phyloP scores from a whole-genome alignment of 1,140 invertebrate species.

The Heterodera carotae region DNA sequence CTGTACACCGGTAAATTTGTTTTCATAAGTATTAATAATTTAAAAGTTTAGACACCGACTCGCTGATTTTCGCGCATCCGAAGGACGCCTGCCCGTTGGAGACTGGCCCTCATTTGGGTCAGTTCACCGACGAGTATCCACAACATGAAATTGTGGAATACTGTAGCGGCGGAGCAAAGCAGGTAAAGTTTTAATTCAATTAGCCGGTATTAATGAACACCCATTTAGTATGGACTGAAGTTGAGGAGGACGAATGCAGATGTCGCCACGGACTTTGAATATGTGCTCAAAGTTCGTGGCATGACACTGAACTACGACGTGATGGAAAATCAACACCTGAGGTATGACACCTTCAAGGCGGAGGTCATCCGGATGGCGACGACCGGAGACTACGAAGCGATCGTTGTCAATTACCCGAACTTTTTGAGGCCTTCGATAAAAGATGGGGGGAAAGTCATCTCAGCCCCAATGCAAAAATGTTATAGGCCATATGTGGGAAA shows the following conservation, averaged over 20 bases:
- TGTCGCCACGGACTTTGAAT: neutral
- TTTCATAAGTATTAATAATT: too few relatives aligned
- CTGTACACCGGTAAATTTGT: conserved; percentile 15
- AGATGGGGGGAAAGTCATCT: neutral
- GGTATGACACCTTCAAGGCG: conserved; percentile 7
- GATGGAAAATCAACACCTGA: neutral
- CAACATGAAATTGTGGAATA: neutral
- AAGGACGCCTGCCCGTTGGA: neutral
- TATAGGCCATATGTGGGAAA: conserved; percentile 12
- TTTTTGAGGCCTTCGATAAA: neutral
- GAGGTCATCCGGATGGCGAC: neutral
- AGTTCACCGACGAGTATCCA: too few relatives aligned
- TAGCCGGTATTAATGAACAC: too few relatives aligned
- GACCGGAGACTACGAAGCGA: neutral
- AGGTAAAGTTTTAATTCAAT: too few relatives aligned
- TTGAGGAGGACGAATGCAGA: neutral
- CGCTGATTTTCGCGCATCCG: neutral
- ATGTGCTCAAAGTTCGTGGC: conserved; percentile 11
- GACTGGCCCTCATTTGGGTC: neutral
- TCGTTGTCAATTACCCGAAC: neutral
- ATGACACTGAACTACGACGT: conserved; percentile 13
- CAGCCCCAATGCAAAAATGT: neutral
- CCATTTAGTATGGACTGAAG: neutral
- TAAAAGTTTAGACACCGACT: conserved; percentile 13
- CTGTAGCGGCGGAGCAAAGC: neutral